A percentile compares a stretch with the other conserved stretches of the same genome.
phyloP scores from a whole-genome alignment of 2,888 invertebrate species.

The Drosophila nigricruria region DNA sequence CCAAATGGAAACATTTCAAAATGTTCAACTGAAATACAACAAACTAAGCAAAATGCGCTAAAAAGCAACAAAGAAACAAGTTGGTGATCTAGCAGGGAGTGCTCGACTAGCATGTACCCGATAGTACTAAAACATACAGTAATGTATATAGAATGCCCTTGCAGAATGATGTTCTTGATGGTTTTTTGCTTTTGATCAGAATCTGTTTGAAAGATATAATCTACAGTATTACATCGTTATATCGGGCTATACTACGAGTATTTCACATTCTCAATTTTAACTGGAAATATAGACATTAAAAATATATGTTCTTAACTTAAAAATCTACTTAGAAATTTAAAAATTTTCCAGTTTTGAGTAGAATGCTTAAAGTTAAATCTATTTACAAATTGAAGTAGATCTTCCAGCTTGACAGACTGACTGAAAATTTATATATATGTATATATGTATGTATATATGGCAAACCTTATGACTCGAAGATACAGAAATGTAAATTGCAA shows the following conservation, averaged over 20 bases:
- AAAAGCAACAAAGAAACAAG: neutral
- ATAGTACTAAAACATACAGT: neutral
- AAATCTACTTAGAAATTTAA: too few species aligned
- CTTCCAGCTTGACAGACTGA: neutral
- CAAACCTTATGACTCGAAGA: neutral
- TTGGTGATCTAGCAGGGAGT: neutral
- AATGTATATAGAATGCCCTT: neutral
- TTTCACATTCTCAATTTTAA: too few species aligned
- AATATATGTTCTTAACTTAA: neutral
- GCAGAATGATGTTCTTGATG: neutral
- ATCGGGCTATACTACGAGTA: neutral
- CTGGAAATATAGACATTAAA: neutral
- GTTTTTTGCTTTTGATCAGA: neutral
- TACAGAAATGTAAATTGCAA: conserved; percentile 25
- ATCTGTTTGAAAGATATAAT: neutral
- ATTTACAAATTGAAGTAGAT: too few species aligned
- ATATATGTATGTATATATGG: neutral
- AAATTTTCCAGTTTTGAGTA: too few species aligned
- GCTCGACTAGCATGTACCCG: conserved; percentile 2
- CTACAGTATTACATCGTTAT: neutral
- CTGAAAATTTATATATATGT: neutral
- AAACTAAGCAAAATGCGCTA: conserved; percentile 1
- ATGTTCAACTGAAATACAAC: conserved; percentile 25
- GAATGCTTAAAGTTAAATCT: too few species aligned
- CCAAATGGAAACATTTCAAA: conserved; percentile 49